These are phyloP conservation scores for Cosmorhoe ocellata DNA, from an alignment of 2,888 invertebrate genomes.

Conservation along the genomic window DNA sequence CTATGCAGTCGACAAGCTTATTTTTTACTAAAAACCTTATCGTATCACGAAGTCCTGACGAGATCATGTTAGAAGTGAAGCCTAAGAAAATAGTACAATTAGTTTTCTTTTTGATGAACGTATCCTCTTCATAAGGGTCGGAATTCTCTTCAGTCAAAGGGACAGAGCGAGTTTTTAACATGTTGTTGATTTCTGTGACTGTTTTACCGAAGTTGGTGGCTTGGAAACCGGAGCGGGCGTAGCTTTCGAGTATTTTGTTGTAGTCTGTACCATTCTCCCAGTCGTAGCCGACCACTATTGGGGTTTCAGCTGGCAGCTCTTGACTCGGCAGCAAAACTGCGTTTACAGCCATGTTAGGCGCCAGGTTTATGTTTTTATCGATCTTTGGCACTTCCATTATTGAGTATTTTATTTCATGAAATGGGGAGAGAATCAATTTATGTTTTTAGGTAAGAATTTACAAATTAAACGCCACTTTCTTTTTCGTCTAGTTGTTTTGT, in stretches of 20 bases:
- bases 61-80: constrained; percentile 98
- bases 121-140: constrained; percentile 88
- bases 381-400: constrained; percentile 56
- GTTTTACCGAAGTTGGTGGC: constrained; percentile 97
- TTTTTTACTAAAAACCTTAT: constrained; percentile 87
- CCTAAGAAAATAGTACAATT: constrained; percentile 98
- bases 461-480: no score
- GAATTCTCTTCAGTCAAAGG: constrained; percentile 86
- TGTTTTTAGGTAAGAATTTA: background rate
- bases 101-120: constrained; percentile 88
- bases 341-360: constrained; percentile 83
- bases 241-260: constrained; percentile 90
- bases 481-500: no score
- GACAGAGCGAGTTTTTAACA: constrained; percentile 89
- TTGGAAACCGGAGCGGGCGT: constrained; percentile 95
- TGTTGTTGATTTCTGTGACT: constrained; percentile 94
- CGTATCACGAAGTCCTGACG: constrained; percentile 96
- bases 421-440: no score
- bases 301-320: constrained; percentile 85
- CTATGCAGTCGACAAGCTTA: constrained; percentile 95
- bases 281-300: constrained; percentile 92
- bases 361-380: constrained; percentile 52
- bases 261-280: constrained; percentile 96
- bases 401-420: constrained; percentile 19
- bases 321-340: constrained; percentile 88